Base-by-base conservation (phyloP, 2,888 invertebrate genomes). In the Meteorus cinctellus region DNA sequence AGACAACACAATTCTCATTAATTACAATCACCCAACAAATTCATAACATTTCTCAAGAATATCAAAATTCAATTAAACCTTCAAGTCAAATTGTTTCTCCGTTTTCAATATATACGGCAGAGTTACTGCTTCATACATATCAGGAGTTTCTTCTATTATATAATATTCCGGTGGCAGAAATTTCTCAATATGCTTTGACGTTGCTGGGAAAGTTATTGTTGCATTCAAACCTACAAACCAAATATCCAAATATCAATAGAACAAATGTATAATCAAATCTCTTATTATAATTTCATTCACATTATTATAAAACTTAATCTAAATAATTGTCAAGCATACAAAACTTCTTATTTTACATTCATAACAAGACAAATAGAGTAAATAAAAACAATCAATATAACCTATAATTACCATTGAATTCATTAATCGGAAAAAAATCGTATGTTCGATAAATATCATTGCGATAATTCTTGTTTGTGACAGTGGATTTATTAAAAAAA, bases 131-230 rank as follows among this genome's bases (percentile, higher is more conserved):
- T 94, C 88, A 86, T 98, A 99, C 71, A 96, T 90, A 34, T 94
- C 93, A 0, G 95, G 93, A 0, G 97, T 97, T 90, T 99, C 99
- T 75, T 94, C 90, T 6, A 99, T 91, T 29, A 98, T 90, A 86
- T 95, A 94, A 3, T 92, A 89, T 74, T 94, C 93, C 82, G 96
- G 96, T 41, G 92, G 91, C 12, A 94, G 92, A 89, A 95, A 99
- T 88, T 98, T 99, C 8, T 93, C 92, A 19, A 99, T 94, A 84
- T 98, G 98, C 86, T 97, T 96, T 73, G 96, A 94, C 36, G 97
- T 97, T 0, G 98, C 98, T 2, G 99, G 99, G 90, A 95, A 96
- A 79, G 99, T 96, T 34, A 99, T 92, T 10, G 96, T 96, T 0
- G 96, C 93, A 87, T 98, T 98, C 4, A 98, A 91, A 82, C 93